Conservation (phyloP, 2,888 invertebrate species). For the Barypeithes pellucidus region DNA sequence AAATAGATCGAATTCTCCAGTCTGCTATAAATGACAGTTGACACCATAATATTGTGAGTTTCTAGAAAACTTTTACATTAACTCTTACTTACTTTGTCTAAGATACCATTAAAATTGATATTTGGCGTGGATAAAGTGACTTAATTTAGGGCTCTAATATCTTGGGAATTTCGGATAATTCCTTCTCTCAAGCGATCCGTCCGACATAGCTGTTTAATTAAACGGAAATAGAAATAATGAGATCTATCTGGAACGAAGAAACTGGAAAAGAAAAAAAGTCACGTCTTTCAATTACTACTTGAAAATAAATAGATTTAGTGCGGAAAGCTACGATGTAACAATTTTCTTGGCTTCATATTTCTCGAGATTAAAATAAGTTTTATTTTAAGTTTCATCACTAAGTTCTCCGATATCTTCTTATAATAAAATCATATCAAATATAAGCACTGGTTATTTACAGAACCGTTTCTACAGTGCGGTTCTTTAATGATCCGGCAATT, state of each 20-base stretch:
- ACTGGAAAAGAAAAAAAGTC: constrained; percentile 5
- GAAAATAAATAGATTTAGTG: constrained; percentile 3
- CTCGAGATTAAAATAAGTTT: too few species aligned
- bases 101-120: constrained; percentile 10
- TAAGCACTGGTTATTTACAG: too few species aligned
- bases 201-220: constrained; percentile 20
- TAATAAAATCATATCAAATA: too few species aligned
- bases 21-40: too few species aligned
- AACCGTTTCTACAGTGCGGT: too few species aligned
- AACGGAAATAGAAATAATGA: constrained; percentile 22
- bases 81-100: neutral
- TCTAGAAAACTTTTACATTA: too few species aligned
- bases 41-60: too few species aligned
- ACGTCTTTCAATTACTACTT: constrained; percentile 7
- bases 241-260: constrained; percentile 10
- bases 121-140: constrained; percentile 17
- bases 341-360: neutral
- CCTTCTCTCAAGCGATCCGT: constrained; percentile 9
- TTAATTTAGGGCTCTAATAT: constrained; percentile 13
- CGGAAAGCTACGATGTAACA: neutral
- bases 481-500: too few species aligned
- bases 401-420: too few species aligned
- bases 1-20: too few species aligned
- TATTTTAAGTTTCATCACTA: too few species aligned
- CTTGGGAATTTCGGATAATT: constrained; percentile 19